Conservation (phyloP, 2,113 vertebrate genomes). For the Otis tarda region DNA sequence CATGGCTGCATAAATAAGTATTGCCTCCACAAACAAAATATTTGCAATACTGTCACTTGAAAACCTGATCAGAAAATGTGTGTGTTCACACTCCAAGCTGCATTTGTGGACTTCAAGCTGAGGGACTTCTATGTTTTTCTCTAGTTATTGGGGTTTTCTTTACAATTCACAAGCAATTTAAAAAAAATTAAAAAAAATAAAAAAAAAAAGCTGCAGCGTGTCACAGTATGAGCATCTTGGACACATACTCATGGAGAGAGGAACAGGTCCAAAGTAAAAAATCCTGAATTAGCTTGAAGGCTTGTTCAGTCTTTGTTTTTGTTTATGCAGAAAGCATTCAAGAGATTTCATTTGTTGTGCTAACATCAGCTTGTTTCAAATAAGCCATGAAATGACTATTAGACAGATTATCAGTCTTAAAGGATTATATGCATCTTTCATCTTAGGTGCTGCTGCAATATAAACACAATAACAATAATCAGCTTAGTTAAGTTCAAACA, state of each 20-base stretch:
- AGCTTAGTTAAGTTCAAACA: conserved; percentile 22
- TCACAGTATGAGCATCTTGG: neutral
- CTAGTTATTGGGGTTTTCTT: neutral
- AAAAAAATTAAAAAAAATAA: too few relatives aligned
- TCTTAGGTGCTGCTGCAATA: neutral
- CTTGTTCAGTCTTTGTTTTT: neutral
- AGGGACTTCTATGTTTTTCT: neutral
- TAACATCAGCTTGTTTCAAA: conserved; percentile 35
- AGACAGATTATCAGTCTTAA: conserved; percentile 37
- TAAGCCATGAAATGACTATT: conserved; percentile 40
- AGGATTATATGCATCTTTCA: conserved; percentile 21
- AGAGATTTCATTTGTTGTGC: neutral
- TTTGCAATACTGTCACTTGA: neutral
- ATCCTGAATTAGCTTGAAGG: neutral
- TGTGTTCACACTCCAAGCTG: neutral
- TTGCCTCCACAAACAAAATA: neutral
- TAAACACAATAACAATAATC: neutral
- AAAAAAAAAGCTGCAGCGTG: neutral
- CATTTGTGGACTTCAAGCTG: neutral
- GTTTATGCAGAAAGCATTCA: neutral
- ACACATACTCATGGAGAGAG: neutral
- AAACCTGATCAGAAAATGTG: neutral
- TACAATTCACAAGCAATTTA: neutral
- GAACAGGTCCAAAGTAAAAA: neutral
- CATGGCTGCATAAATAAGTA: neutral